Percentiles rank a stretch among this genome's conserved stretches.
phyloP scores from a whole-genome alignment of 1,140 invertebrate species.

The Drosophila insularis region DNA sequence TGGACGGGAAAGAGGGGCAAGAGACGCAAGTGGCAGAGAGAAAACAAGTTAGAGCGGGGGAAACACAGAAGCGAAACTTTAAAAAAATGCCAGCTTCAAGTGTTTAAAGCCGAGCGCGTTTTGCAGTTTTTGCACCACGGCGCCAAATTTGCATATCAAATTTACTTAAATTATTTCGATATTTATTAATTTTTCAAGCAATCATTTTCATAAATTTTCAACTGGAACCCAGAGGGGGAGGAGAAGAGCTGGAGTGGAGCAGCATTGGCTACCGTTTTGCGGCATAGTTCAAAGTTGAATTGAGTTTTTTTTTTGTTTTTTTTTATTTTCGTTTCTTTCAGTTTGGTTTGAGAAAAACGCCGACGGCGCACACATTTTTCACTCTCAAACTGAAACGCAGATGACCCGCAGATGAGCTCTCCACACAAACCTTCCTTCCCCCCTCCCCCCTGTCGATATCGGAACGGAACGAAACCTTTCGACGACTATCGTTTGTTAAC shows the following conservation, averaged over 20 bases:
- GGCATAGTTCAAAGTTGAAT: constrained; percentile 67
- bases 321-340: not conserved
- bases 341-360: constrained; percentile 26
- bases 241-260: not conserved
- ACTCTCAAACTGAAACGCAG: constrained; percentile 43
- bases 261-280: constrained; percentile 67
- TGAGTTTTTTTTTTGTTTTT: constrained; percentile 25
- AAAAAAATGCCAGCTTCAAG: constrained; percentile 45
- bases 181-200: constrained; percentile 73
- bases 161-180: constrained; percentile 75
- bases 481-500: constrained; percentile 74
- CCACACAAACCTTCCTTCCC: not conserved
- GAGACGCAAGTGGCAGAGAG: too few relatives aligned
- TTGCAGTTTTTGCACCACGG: constrained; percentile 59
- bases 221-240: constrained; percentile 32
- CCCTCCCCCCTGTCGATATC: not conserved
- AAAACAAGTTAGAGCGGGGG: constrained; percentile 1
- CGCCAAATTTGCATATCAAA: constrained; percentile 68
- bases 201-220: constrained; percentile 61
- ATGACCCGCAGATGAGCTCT: constrained; percentile 54
- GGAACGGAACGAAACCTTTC: constrained; percentile 41
- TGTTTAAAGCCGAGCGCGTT: constrained; percentile 72
- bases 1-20: not conserved
- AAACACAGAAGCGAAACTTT: constrained; percentile 6
- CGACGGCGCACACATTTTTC: constrained; percentile 74